Percentiles rank a stretch among this genome's conserved stretches.
phyloP scores from a whole-genome alignment of 2,888 invertebrate species.

The Clistopyga incitator region DNA sequence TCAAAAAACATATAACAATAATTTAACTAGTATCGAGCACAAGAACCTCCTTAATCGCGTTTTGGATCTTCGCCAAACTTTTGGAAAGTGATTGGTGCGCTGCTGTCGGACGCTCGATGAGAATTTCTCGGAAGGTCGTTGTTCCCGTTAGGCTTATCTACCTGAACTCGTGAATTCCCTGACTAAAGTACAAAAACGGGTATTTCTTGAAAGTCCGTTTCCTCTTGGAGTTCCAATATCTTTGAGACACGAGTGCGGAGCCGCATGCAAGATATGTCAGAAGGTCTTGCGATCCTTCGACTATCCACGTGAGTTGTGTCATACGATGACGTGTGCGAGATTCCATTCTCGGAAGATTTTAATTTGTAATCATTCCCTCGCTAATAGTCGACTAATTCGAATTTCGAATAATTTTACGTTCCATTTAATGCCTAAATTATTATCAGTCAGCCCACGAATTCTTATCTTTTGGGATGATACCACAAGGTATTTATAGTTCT shows the following conservation, averaged over 20 bases:
- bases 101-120: background rate
- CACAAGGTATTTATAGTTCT: too few species aligned
- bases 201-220: background rate
- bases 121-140: constrained; percentile 57
- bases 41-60: constrained; percentile 19
- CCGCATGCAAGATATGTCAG: background rate
- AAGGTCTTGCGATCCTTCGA: constrained; percentile 11
- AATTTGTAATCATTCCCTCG: background rate
- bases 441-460: too few species aligned
- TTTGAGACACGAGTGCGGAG: background rate
- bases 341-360: constrained; percentile 27
- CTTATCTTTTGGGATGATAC: too few species aligned
- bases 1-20: too few species aligned
- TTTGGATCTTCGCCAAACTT: constrained; percentile 52
- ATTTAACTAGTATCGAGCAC: too few species aligned
- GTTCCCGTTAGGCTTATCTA: constrained; percentile 51
- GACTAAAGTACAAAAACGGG: background rate
- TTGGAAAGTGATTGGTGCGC: background rate
- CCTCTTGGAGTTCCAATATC: background rate
- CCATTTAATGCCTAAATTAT: too few species aligned
- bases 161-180: constrained; percentile 38
- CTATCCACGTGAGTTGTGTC: constrained; percentile 43
- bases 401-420: background rate
- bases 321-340: constrained; percentile 38
- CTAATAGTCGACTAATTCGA: background rate